A percentile compares a stretch with the other conserved stretches of the same genome.
These are phyloP conservation scores for Dynastes grantii DNA, from an alignment of 2,888 invertebrate species.

Conservation along the genomic window DNA sequence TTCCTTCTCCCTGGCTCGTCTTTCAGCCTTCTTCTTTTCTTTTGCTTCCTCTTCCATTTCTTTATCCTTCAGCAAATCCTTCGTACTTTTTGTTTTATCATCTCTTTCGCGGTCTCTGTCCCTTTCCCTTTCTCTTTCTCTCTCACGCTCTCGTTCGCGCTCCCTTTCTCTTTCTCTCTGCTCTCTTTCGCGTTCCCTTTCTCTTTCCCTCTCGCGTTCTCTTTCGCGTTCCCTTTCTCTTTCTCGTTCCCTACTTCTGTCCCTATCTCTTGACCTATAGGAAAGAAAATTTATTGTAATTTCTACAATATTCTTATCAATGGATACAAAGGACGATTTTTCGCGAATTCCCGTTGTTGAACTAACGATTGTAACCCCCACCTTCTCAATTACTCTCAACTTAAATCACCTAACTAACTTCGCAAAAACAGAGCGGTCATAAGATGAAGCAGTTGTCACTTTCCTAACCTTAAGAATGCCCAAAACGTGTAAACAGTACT, in stretches of 20 bases:
- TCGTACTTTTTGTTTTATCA: constrained; percentile 71
- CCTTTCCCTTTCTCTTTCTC: constrained; percentile 75
- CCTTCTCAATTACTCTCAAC: no score
- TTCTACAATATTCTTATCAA: no score
- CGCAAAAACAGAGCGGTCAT: no score
- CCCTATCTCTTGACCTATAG: constrained; percentile 68
- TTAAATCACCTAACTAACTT: no score
- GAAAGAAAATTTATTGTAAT: constrained; percentile 25
- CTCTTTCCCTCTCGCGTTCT: constrained; percentile 68
- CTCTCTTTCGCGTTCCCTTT: constrained; percentile 75
- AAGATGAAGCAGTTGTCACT: no score
- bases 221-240: constrained; percentile 67
- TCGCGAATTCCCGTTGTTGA: no score
- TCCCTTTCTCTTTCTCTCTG: constrained; percentile 71
- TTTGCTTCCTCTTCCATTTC: constrained; percentile 94
- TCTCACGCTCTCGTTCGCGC: constrained; percentile 77
- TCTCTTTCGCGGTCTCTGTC: constrained; percentile 72
- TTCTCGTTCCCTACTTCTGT: constrained; percentile 69
- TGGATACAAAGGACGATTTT: no score
- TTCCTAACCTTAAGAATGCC: no score
- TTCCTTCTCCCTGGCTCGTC: constrained; percentile 95
- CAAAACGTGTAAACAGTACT: no score
- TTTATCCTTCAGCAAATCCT: constrained; percentile 82
- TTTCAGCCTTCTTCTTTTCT: constrained; percentile 91
- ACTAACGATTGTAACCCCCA: no score